Conservation (phyloP, 2,113 vertebrate genomes). For the Rhizomys pruinosus region DNA sequence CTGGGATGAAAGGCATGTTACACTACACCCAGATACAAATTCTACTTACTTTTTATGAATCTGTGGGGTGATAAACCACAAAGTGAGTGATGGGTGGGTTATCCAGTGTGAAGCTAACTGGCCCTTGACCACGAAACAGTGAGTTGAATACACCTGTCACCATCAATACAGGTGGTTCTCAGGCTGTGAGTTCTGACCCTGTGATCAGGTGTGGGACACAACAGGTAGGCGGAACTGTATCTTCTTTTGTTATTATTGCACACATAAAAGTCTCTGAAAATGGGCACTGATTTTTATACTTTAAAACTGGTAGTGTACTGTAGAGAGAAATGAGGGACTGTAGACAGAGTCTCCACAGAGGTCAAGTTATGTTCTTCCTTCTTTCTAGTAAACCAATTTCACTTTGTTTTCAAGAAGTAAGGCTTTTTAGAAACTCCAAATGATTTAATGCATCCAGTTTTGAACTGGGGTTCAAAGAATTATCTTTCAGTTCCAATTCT, state of each 20-base stretch:
- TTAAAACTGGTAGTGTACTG: neutral
- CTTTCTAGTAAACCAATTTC: neutral
- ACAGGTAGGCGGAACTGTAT: neutral
- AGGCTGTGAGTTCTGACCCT: neutral
- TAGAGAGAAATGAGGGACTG: neutral
- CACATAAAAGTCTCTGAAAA: neutral
- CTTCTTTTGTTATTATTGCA: neutral
- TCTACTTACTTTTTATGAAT: constrained; percentile 5
- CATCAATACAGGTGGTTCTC: neutral
- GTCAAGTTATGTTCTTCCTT: neutral
- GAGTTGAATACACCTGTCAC: neutral
- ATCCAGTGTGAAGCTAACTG: neutral
- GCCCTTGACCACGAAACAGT: neutral
- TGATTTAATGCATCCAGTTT: neutral
- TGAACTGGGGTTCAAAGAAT: constrained; percentile 1
- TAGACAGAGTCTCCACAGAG: neutral
- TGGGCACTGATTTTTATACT: neutral
- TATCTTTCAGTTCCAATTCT: neutral
- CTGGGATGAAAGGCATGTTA: too few relatives aligned
- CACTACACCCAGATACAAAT: neutral
- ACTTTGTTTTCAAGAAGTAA: neutral
- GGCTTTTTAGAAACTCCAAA: neutral
- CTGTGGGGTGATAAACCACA: neutral
- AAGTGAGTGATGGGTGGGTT: neutral
- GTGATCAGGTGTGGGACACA: neutral